Evolutionary conservation across 2,888 invertebrate genomes (phyloP), one percentile per base, ranked within the genome.

Genomic region (Ptilodon capucinus): DNA sequence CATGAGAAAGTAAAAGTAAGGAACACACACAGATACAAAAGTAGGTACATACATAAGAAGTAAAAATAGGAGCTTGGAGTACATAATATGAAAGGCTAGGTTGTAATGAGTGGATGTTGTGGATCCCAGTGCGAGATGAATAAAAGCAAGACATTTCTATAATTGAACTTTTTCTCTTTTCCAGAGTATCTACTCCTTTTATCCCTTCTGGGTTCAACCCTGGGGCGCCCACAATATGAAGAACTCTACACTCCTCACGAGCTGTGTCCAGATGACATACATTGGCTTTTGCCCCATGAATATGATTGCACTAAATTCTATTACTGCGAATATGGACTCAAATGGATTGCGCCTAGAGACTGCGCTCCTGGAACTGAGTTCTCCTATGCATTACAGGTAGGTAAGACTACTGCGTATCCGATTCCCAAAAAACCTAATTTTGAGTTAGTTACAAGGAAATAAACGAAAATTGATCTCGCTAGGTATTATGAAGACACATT

Each of bases 211-310:
- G 76, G 68, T 11, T 38, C 67, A 0, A 63, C 57, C 28, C 60
- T 67, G 32, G 74, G 62, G 4, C 54, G 65, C 5, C 71, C 76
- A 1, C 43, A 56, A 9, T 4, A 5, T 4, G 48, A 42, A 0
- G 88, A 92, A 55, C 93, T 92, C 8, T 91, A 74, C 77, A 94
- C 62, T 91, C 92, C 92, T 71, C 80, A 95, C 43, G 92, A 93
- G 51, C 75, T 93, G 65, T 95, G 55, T 91, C 96, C 68, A 91
- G 89, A 78, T 79, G 94, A 92, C 93, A 92, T 66, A 57, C 81
- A 82, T 40, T 57, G 51, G 40, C 62, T 85, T 0, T 44, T 86
- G 0, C 76, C 78, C 2, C 86, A 89, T 54, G 88, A 89, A 34
- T 79, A 73, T 11, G 79, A 84, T 50, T 89, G 88, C 61, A 76